These are phyloP conservation scores for Drosophila pseudotalamancana DNA, from an alignment of 2,888 invertebrate species.

Conservation along the genomic window DNA sequence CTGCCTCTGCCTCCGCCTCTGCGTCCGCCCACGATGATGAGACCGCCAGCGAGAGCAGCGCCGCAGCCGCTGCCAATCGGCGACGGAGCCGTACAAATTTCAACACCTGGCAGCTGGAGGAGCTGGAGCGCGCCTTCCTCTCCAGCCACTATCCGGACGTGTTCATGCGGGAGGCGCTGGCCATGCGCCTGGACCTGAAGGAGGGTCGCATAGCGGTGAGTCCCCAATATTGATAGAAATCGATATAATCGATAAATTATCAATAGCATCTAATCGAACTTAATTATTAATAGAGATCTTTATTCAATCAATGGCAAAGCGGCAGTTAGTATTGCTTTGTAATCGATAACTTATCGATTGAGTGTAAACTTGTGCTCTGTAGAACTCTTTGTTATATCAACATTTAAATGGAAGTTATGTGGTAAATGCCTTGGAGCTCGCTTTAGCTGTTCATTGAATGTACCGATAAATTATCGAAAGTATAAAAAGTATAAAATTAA, in stretches of 20 bases:
- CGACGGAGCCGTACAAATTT: constrained; percentile 96
- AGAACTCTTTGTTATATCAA: too few relatives aligned
- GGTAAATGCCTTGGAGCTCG: too few relatives aligned
- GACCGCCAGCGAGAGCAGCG: constrained; percentile 86
- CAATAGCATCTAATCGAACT: not conserved
- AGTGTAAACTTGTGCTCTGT: too few relatives aligned
- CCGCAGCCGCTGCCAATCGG: constrained; percentile 87
- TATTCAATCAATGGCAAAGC: too few relatives aligned
- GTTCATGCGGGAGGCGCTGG: constrained; percentile 99
- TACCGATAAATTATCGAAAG: too few relatives aligned
- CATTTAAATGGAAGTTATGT: too few relatives aligned
- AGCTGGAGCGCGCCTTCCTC: constrained; percentile 97
- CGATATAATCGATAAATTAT: constrained; percentile 5
- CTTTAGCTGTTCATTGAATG: too few relatives aligned
- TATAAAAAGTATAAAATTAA: too few relatives aligned
- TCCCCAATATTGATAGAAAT: constrained; percentile 26
- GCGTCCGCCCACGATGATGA: constrained; percentile 53
- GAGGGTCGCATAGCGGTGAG: constrained; percentile 99
- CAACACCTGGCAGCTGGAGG: constrained; percentile 95
- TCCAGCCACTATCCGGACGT: constrained; percentile 96
- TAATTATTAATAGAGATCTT: too few relatives aligned
- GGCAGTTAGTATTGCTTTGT: too few relatives aligned
- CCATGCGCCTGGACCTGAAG: constrained; percentile 97
- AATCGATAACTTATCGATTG: too few relatives aligned
- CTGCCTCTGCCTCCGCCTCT: not conserved